These are phyloP conservation scores for Caenorhabditis becei DNA, from an alignment of 2,888 invertebrate genomes.

Conservation along the genomic window DNA sequence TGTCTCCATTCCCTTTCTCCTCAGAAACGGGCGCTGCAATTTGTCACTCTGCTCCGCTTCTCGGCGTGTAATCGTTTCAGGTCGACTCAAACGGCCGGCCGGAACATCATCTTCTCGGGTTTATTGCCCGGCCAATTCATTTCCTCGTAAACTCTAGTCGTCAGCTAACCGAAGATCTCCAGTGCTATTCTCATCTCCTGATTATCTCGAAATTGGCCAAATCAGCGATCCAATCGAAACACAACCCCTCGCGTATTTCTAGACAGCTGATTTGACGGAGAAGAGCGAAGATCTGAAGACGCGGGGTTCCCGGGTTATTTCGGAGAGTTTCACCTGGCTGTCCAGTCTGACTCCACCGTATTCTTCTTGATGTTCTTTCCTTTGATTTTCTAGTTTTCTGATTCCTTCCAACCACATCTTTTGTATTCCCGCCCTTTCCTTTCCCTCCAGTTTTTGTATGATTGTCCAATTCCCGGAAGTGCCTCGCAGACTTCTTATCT, in stretches of 20 bases:
- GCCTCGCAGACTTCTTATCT: no score
- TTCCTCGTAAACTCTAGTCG: no score
- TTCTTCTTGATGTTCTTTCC: not conserved
- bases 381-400: not conserved
- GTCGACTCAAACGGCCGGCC: not conserved
- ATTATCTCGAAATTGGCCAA: conserved; percentile 5
- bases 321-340: not conserved
- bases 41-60: not conserved
- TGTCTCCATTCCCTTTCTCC: not conserved
- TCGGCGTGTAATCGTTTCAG: not conserved
- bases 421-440: conserved; percentile 1
- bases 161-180: not conserved
- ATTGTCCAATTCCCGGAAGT: not conserved
- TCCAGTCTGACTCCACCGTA: not conserved
- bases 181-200: not conserved
- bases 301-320: not conserved
- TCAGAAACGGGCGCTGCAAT: conserved; percentile 2
- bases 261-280: conserved; percentile 3
- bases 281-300: not conserved
- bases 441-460: not conserved
- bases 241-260: not conserved
- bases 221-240: not conserved
- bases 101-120: not conserved
- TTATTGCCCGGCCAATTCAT: not conserved
- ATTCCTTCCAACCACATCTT: not conserved